Base-by-base conservation (phyloP, 2,797 vertebrate genomes). In the Gymnoscopelus braueri region DNA sequence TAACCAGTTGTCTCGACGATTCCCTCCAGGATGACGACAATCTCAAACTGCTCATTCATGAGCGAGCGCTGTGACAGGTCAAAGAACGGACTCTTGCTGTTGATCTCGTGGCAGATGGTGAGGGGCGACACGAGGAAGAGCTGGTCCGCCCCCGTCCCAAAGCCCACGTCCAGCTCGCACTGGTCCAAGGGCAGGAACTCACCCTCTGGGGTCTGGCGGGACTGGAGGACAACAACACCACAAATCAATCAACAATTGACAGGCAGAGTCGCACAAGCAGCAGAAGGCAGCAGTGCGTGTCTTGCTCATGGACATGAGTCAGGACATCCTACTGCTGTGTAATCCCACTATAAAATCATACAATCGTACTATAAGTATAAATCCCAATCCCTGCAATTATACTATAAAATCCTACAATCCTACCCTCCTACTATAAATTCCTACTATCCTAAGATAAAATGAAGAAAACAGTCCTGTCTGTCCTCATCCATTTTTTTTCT, bases 71-170 rank as follows among this genome's bases (percentile, higher is more conserved):
- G 94, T 0, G 96, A 97, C 54, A 97, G 90, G 69, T 94, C 94
- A 26, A 96, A 97, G 83, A 97, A 96, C 0, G 96, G 96, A 78
- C 96, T 97, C 73, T 94, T 94, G 60, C 90, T 88, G 84, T 95
- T 95, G 79, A 97, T 96, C 89, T 96, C 95, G 0, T 97, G 96
- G 67, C 96, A 97, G 92, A 97, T 97, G 80, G 96, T 97, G 53
- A 97, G 90, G 35, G 96, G 96, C 10, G 96, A 97, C 54, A 97
- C 96, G 47, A 97, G 86, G 84, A 97, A 97, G 65, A 97, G 95
- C 84, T 97, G 96, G 87, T 97, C 96, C 0, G 96, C 95, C 15
- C 96, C 96, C 0, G 96, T 97, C 78, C 96, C 95, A 54, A 97
- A 97, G 50, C 96, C 96, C 69, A 97, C 96, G 2, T 97, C 95